Conservation (phyloP, 2,888 invertebrate genomes). For the Sarcophaga variegata region DNA sequence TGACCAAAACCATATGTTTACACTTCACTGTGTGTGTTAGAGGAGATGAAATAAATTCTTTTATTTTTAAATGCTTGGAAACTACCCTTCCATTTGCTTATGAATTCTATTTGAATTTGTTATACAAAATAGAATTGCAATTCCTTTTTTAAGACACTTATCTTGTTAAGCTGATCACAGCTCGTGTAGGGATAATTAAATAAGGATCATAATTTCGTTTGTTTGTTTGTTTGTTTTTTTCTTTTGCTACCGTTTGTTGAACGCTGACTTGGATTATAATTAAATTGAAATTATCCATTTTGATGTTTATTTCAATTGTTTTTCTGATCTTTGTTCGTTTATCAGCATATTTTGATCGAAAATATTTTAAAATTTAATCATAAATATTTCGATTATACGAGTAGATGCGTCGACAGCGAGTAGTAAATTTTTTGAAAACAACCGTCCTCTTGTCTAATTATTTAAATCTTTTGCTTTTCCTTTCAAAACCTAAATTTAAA, state of each 20-base stretch:
- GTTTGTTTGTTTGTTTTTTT: not conserved
- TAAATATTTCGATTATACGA: not conserved
- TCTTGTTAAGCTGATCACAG: constrained; percentile 52
- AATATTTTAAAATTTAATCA: constrained; percentile 24
- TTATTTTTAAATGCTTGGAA: not conserved
- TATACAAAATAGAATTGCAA: not conserved
- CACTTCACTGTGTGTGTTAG: not conserved
- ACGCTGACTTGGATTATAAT: constrained; percentile 61
- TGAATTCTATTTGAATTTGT: constrained; percentile 29
- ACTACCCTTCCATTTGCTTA: not conserved
- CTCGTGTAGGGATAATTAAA: constrained; percentile 45
- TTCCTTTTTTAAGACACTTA: constrained; percentile 7
- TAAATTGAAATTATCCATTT: constrained; percentile 48
- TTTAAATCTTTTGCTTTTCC: not conserved
- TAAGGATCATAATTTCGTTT: constrained; percentile 64
- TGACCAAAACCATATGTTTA: constrained; percentile 44
- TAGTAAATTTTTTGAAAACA: constrained; percentile 35
- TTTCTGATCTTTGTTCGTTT: not conserved
- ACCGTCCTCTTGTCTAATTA: not conserved
- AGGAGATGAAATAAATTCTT: not conserved
- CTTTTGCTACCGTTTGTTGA: constrained; percentile 34
- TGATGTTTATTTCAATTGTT: constrained; percentile 14
- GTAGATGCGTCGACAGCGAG: constrained; percentile 28
- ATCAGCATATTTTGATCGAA: constrained; percentile 16
- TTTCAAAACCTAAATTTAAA: constrained; percentile 35